Base-by-base conservation (phyloP, 2,797 vertebrate genomes). In the Rhinophrynus dorsalis region DNA sequence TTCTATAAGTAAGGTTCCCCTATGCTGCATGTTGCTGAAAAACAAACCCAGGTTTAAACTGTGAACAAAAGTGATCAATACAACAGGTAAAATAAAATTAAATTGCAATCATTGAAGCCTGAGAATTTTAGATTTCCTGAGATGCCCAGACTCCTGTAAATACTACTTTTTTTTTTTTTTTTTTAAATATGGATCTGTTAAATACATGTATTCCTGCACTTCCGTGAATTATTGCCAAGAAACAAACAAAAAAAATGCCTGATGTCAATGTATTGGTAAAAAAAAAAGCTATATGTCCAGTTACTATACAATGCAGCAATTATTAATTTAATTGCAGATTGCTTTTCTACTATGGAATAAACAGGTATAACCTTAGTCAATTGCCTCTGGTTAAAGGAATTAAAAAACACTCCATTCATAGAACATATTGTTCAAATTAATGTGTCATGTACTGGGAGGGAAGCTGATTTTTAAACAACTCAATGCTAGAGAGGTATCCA, bases 71-170 rank as follows among this genome's bases (percentile, higher is more conserved):
- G n/a, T n/a, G n/a, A n/a, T n/a, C n/a, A n/a, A n/a, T n/a, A n/a
- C n/a, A n/a, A n/a, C n/a, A n/a, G n/a, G n/a, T n/a, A n/a, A n/a
- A n/a, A n/a, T n/a, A 42, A 42, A 42, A 42, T 42, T n/a, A 42
- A 42, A 42, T 17, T 1, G 9, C 4, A 44, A 44, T 44, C 15
- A 44, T 1, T 44, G 40, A 51, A 29, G 47, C 69, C 61, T 50
- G 69, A 73, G 35, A 20, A 6, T 72, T 32, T 12, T 54, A 65
- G 32, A 42, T 52, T 73, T 73, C 62, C 70, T 73, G 70, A 73
- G 70, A 66, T 54, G 42, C 45, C 7, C 37, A 33, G 52, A 30
- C 40, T 57, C n/a, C n/a, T n/a, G n/a, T n/a, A n/a, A n/a, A n/a
- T n/a, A n/a, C n/a, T n/a, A n/a, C n/a, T n/a, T n/a, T 18, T 5